phyloP scores from a whole-genome alignment of 2,797 vertebrate species.

The Myiotriccus ornatus region DNA sequence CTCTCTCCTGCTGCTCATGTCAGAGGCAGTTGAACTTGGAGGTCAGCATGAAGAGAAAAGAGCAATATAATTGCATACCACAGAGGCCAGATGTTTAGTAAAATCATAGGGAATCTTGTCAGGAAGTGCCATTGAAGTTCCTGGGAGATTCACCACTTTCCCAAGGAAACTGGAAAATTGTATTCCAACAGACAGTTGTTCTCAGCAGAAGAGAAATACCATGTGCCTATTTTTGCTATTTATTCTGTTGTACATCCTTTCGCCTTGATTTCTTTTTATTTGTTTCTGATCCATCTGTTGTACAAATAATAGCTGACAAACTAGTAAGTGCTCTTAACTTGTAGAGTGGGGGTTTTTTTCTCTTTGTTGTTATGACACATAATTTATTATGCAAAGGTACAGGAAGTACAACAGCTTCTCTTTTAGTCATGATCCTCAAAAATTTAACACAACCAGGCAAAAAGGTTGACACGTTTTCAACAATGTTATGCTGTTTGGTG shows the following conservation, averaged over 20 bases:
- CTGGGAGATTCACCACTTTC: not conserved
- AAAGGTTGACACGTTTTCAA: not conserved
- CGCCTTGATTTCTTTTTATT: not conserved
- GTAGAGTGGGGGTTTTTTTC: not conserved
- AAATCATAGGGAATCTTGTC: slow-evolving; percentile 24
- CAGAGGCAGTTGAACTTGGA: slow-evolving; percentile 43
- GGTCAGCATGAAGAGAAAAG: slow-evolving; percentile 40
- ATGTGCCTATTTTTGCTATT: not conserved
- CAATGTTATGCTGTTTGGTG: not conserved
- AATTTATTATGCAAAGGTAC: not conserved
- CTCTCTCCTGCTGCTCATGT: slow-evolving; percentile 10
- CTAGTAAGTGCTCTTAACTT: not conserved
- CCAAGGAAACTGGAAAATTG: not conserved
- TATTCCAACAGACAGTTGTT: not conserved
- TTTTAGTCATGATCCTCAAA: not conserved
- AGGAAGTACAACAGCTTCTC: not conserved
- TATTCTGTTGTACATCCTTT: not conserved
- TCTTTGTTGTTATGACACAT: not conserved
- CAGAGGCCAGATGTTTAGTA: slow-evolving; percentile 27
- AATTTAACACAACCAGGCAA: not conserved
- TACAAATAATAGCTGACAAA: not conserved
- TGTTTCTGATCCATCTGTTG: not conserved
- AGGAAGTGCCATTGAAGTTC: not conserved
- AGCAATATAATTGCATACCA: slow-evolving; percentile 33
- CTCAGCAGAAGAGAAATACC: not conserved